Evolutionary conservation across 2,797 vertebrate genomes (phyloP), one percentile per base, ranked within the genome.

Genomic region (Rhabdophis nuchalis): DNA sequence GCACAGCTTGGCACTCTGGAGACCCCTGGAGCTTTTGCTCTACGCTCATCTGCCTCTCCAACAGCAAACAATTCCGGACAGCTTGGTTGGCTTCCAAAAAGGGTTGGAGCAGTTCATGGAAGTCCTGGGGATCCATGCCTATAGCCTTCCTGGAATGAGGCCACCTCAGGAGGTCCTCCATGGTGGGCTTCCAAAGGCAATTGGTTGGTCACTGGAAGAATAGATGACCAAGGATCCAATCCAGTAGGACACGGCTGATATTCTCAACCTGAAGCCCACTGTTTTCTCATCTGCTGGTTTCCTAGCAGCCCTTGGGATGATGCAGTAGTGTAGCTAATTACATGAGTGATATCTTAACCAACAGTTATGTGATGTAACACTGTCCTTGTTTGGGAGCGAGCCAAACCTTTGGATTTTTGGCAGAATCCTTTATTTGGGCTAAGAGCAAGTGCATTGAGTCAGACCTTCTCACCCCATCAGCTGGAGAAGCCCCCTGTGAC

Each of bases 261-360:
- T 77, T 41, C 72, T 77, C 72, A 41, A 72, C 58, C 87, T 25
- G 12, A 91, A 82, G 60, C 36, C 58, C 54, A 68, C 61, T 13
- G 36, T 56, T 91, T 90, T 68, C 29, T 82, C 85, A 5, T 68
- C 91, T 85, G 85, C 68, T 4, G n/a, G 93, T 93, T 93, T 95
- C 92, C 92, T 89, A 91, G 93, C 23, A 0, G 92, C 85, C 88
- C 88, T 1, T 0, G 87, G 90, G 53, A 53, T 90, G 8, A 0
- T 94, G 90, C 91, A 90, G 3, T 2, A 90, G 90, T 87, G 16
- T 10, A 16, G 5, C 86, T 91, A 92, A 93, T 94, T 90, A 94
- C 88, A 90, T 57, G 90, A 50, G 0, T 41, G 77, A 89, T 54
- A 5, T 0, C 2, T 23, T 29, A 60, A 60, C 1, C 41, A 82